A percentile compares a stretch with the other conserved stretches of the same genome.
Conservation (phyloP, 2,888 invertebrate species). For the Amiota communis region DNA sequence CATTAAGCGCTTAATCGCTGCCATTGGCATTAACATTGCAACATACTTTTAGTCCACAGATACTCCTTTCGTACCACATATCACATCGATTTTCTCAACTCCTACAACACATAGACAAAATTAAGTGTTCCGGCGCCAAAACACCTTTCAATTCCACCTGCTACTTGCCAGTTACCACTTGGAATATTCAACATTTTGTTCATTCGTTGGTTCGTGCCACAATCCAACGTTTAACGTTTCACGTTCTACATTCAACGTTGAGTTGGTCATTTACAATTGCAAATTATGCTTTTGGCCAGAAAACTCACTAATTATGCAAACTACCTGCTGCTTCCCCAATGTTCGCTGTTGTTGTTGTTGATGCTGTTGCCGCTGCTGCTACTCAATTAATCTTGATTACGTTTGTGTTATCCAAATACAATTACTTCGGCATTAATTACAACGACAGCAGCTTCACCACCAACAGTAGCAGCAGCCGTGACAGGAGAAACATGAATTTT, state of each 20-base stretch:
- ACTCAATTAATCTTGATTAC: slow-evolving; percentile 67
- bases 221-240: background rate
- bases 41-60: too few species aligned
- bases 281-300: slow-evolving; percentile 57
- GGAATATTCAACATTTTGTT: too few species aligned
- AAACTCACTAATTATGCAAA: slow-evolving; percentile 61
- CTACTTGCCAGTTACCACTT: too few species aligned
- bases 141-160: too few species aligned
- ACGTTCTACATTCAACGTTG: background rate
- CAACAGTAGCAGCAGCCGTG: slow-evolving; percentile 31
- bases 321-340: slow-evolving; percentile 58
- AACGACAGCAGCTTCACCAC: slow-evolving; percentile 40
- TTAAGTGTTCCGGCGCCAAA: too few species aligned
- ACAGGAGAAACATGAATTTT: background rate
- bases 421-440: slow-evolving; percentile 67
- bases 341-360: too few species aligned
- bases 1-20: too few species aligned
- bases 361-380: slow-evolving; percentile 37
- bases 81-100: too few species aligned
- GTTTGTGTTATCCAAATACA: slow-evolving; percentile 67
- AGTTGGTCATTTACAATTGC: slow-evolving; percentile 51
- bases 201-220: background rate
- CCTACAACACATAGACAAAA: too few species aligned
- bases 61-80: too few species aligned
- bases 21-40: too few species aligned